Evolutionary conservation across 1,140 invertebrate genomes (phyloP), one percentile per base, ranked within the genome.

Genomic region (Heliconius himera): DNA sequence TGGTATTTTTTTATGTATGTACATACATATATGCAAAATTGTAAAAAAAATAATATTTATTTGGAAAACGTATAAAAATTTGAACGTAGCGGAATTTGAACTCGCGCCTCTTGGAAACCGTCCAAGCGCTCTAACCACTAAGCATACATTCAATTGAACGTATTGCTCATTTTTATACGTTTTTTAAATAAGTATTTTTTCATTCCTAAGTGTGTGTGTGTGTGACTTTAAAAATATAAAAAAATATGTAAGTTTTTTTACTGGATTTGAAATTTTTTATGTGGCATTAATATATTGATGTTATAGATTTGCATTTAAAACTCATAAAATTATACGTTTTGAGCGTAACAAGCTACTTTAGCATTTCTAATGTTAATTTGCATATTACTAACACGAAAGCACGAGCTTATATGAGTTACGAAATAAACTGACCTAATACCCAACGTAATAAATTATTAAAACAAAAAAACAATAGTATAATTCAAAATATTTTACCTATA

Each of bases 371-470:
- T 54, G 5, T 8, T 22, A 60, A 60, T 60, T 26, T 60, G 56
- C 56, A 60, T 60, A 60, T 60, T 9, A 60, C 56, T 71, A 18
- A 71, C 33, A 71, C 29, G 13, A 71, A 71, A 71, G 33, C 70
- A 36, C 20, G 13, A 71, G n/a, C 18, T 36, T 71, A 71, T 33
- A 36, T 71, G 18, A 22, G n/a, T 60, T 22, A 11, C 9, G 9
- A 60, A 2, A 26, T 26, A 60, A 9, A 22, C 22, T 60, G 11
- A 22, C 3, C 2, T n/a, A 8, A 26, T 29, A 66, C 11, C 13
- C 0, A 66, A 29, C 22, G 0, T 26, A 16, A 66, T 72, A 72
- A 72, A 41, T 72, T 38, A 38, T 38, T 71, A 3, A 13, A 41
- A n/a, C 8, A n/a, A 33, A 9, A n/a, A 70, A 22, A 2, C 13